A percentile compares a stretch with the other conserved stretches of the same genome.
These are phyloP conservation scores for Galagoides demidoff DNA, from an alignment of 2,797 vertebrate genomes.

Conservation along the genomic window DNA sequence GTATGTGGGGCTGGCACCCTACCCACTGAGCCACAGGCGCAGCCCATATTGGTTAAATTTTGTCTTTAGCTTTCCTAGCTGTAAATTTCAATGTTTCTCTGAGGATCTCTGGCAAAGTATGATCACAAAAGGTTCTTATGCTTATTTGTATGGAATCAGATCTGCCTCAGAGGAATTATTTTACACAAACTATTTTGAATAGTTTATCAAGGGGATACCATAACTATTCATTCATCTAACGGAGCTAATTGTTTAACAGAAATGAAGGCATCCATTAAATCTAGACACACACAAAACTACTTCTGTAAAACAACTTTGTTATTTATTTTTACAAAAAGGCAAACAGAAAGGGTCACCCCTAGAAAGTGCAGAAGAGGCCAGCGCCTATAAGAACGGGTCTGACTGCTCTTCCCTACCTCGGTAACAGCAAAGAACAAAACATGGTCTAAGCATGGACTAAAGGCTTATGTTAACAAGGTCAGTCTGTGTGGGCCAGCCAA, in stretches of 20 bases:
- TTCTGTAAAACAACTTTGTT: conserved; percentile 18
- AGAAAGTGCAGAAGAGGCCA: no score
- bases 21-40: no score
- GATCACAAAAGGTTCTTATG: not conserved
- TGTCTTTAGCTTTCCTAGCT: not conserved
- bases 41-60: not conserved
- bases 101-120: conserved; percentile 33
- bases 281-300: not conserved
- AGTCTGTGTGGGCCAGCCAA: not conserved
- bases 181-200: not conserved
- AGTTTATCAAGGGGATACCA: not conserved
- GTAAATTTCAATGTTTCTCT: not conserved
- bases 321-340: conserved; percentile 60
- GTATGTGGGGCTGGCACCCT: no score
- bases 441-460: not conserved
- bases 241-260: not conserved
- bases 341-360: not conserved
- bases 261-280: not conserved
- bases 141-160: not conserved
- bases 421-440: not conserved
- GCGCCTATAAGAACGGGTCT: not conserved
- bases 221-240: not conserved
- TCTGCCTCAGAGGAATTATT: not conserved
- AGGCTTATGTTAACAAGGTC: not conserved
- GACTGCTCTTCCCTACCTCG: not conserved